These are phyloP conservation scores for Habropoda laboriosa DNA, from an alignment of 1,140 invertebrate genomes.

Conservation along the genomic window DNA sequence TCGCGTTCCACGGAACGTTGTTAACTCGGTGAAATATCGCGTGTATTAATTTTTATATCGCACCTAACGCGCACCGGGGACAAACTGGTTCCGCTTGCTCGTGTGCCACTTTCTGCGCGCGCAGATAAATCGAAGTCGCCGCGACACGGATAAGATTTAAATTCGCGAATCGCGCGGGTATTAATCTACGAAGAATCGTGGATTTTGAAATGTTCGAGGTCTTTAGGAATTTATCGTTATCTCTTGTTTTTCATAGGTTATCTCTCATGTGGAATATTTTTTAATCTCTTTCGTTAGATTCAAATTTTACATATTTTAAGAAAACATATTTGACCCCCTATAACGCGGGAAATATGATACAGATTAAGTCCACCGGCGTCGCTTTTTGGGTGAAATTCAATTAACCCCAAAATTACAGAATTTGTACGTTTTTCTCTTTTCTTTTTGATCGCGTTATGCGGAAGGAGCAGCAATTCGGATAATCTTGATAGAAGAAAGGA, in stretches of 20 bases:
- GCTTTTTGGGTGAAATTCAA: too few species aligned
- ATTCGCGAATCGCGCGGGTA: background rate
- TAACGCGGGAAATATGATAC: too few species aligned
- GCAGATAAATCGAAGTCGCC: background rate
- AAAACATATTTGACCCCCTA: too few species aligned
- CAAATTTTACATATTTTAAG: background rate
- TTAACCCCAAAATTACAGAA: too few species aligned
- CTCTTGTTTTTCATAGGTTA: too few species aligned
- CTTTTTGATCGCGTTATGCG: too few species aligned
- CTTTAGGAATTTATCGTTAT: background rate
- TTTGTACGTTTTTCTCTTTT: too few species aligned
- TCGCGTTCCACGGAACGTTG: conserved; percentile 21
- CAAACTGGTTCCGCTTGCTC: conserved; percentile 20
- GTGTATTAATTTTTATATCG: conserved; percentile 39
- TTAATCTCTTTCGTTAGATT: background rate
- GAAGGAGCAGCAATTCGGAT: too few species aligned
- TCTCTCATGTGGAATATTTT: too few species aligned
- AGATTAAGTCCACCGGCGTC: too few species aligned
- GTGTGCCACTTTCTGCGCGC: background rate
- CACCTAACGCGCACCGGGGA: background rate
- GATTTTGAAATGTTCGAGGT: background rate
- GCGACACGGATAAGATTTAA: background rate
- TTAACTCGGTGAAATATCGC: conserved; percentile 41
- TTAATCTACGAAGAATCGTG: background rate
- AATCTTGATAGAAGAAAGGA: background rate